phyloP scores from a whole-genome alignment of 2,888 invertebrate species.

The Perizoma affinitatum region DNA sequence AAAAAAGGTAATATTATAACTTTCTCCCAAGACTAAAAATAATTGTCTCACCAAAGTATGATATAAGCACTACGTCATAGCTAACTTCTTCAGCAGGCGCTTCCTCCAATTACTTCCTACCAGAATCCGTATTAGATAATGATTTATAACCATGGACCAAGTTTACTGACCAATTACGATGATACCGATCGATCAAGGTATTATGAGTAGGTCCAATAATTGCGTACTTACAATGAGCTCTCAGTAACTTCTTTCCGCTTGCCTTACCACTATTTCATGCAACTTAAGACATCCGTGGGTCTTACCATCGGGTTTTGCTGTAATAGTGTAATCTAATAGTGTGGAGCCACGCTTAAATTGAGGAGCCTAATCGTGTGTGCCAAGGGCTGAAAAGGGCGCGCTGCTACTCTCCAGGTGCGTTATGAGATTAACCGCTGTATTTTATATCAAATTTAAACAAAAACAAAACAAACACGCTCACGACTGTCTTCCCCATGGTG shows the following conservation, averaged over 20 bases:
- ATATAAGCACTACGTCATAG: constrained; percentile 37
- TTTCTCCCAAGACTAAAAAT: constrained; percentile 1
- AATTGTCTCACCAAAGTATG: constrained; percentile 29
- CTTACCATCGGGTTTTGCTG: no score
- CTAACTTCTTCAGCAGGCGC: constrained; percentile 43
- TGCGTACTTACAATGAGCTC: constrained; percentile 36
- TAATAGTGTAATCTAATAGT: background rate
- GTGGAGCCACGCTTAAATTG: no score
- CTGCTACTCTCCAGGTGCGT: no score
- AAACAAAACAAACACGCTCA: no score
- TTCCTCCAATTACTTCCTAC: constrained; percentile 55
- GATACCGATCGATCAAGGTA: constrained; percentile 62
- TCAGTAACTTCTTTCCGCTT: background rate
- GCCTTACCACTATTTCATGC: background rate
- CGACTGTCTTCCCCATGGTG: no score
- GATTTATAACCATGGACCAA: constrained; percentile 53
- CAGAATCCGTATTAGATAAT: constrained; percentile 42
- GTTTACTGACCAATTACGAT: constrained; percentile 69
- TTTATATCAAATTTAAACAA: no score
- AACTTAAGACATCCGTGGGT: background rate
- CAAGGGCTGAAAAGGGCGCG: no score
- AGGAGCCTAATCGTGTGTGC: no score
- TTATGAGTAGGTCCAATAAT: constrained; percentile 50
- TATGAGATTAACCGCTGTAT: no score
- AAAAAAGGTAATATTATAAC: background rate